A percentile compares a stretch with the other conserved stretches of the same genome.
Conservation (phyloP, 1,140 invertebrate species). For the Cryptotermes secundus region DNA sequence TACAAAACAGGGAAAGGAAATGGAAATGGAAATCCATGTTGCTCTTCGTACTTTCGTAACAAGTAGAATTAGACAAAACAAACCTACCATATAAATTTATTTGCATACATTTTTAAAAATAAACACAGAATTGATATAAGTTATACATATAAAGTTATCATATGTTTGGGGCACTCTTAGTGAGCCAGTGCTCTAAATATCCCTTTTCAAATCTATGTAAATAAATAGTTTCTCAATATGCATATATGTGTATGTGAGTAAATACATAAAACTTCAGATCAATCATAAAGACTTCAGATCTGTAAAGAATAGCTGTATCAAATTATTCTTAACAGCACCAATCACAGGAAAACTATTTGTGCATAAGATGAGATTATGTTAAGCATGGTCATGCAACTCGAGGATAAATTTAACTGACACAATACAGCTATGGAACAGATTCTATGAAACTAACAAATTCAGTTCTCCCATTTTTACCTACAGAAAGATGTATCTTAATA, state of each 20-base stretch:
- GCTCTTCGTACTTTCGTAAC: not conserved
- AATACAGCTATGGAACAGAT: no score
- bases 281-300: no score
- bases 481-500: no score
- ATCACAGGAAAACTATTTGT: no score
- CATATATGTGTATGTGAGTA: not conserved
- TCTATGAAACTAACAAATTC: no score
- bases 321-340: no score
- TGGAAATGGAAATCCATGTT: not conserved
- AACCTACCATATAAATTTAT: constrained; percentile 6
- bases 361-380: no score
- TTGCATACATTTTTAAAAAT: not conserved
- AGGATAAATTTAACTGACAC: no score
- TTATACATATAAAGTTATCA: not conserved
- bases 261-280: not conserved
- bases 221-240: not conserved
- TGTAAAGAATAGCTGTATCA: no score
- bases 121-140: not conserved
- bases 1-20: not conserved
- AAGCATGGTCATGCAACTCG: no score
- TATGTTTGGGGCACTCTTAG: not conserved
- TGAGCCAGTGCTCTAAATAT: not conserved
- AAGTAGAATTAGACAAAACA: not conserved
- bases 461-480: no score
- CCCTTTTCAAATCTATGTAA: not conserved